Evolutionary conservation across 2,888 invertebrate species (phyloP).

Genomic region (Chloromyia formosa): DNA sequence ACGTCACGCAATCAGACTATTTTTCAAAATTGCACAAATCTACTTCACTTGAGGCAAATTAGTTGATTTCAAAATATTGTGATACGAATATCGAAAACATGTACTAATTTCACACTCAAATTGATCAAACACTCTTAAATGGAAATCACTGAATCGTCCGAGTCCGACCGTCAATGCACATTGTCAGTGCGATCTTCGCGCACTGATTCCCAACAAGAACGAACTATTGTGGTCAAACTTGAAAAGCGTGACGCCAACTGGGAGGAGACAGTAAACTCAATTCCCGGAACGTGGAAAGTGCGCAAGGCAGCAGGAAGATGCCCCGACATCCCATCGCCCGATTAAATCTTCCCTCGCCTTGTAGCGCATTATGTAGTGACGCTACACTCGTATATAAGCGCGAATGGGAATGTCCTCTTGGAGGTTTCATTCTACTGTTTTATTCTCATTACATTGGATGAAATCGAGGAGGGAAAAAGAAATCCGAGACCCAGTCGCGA

Average conservation of each 20-base stretch:
- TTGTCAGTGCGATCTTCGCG: slow-evolving; percentile 18
- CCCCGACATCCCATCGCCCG: not conserved
- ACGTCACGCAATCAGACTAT: too few relatives aligned
- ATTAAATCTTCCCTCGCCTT: not conserved
- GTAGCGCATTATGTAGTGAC: not conserved
- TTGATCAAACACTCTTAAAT: not conserved
- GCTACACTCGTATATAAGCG: not conserved
- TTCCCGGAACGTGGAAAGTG: slow-evolving; percentile 9
- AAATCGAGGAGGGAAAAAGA: slow-evolving; percentile 21
- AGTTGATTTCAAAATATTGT: too few relatives aligned
- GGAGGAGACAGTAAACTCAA: slow-evolving; percentile 9
- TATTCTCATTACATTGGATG: slow-evolving; percentile 1
- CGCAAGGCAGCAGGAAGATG: slow-evolving; percentile 28
- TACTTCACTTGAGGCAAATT: too few relatives aligned
- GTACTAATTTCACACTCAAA: too few relatives aligned
- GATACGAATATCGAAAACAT: too few relatives aligned
- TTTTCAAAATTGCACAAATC: too few relatives aligned
- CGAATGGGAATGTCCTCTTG: not conserved
- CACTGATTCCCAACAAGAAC: slow-evolving; percentile 7
- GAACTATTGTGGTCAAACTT: slow-evolving; percentile 12
- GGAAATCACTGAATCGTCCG: not conserved
- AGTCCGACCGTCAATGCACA: not conserved
- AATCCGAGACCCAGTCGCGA: slow-evolving; percentile 20
- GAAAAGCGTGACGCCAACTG: not conserved
- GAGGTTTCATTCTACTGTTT: not conserved